phyloP scores from a whole-genome alignment of 2,888 invertebrate species.

The Thereva unica region DNA sequence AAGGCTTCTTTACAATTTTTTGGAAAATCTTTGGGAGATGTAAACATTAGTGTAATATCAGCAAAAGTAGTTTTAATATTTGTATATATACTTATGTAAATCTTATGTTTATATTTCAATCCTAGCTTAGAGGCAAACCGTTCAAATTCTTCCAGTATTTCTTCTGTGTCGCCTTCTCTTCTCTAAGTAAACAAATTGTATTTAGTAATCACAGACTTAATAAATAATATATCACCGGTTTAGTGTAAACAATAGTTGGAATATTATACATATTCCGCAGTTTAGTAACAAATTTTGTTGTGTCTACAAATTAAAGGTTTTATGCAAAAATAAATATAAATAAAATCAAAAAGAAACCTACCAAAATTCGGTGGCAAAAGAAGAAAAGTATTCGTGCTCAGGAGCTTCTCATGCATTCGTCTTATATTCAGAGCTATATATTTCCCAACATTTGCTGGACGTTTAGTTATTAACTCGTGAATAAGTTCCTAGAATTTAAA shows the following conservation, averaged over 20 bases:
- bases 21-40: slow-evolving; percentile 41
- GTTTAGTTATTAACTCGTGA: slow-evolving; percentile 33
- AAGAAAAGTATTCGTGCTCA: slow-evolving; percentile 37
- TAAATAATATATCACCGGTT: background rate
- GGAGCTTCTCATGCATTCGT: slow-evolving; percentile 37
- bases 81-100: slow-evolving; percentile 42
- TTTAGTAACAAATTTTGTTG: background rate
- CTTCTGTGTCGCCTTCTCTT: slow-evolving; percentile 11
- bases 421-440: slow-evolving; percentile 41
- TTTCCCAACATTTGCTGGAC: slow-evolving; percentile 38
- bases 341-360: slow-evolving; percentile 10
- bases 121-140: slow-evolving; percentile 34
- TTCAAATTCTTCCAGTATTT: slow-evolving; percentile 38
- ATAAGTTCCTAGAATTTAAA: slow-evolving; percentile 38
- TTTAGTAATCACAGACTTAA: background rate
- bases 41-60: slow-evolving; percentile 4
- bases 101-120: slow-evolving; percentile 40
- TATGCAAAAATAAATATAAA: background rate
- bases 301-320: slow-evolving; percentile 34
- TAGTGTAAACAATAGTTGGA: slow-evolving; percentile 38
- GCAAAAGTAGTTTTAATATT: background rate
- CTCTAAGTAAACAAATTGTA: slow-evolving; percentile 3
- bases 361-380: slow-evolving; percentile 39
- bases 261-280: slow-evolving; percentile 34
- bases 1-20: slow-evolving; percentile 37